Evolutionary conservation across 2,888 invertebrate genomes (phyloP).

Genomic region (Oxytorus armatus): DNA sequence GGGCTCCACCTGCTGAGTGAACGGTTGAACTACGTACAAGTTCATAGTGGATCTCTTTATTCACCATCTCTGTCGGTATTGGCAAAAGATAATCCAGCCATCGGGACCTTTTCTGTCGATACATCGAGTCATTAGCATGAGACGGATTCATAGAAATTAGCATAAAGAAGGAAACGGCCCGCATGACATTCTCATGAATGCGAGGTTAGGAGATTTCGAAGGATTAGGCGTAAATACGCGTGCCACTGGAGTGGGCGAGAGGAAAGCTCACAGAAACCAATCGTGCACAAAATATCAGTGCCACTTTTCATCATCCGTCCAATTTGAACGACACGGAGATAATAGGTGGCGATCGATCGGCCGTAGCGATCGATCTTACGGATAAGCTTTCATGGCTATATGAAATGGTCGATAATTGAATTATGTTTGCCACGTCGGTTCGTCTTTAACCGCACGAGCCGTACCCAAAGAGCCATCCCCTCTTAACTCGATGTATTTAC

Average conservation of each 20-base stretch:
- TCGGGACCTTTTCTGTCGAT: not conserved
- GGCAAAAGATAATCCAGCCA: slow-evolving; percentile 53
- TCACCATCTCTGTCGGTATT: slow-evolving; percentile 40
- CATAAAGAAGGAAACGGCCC: not conserved
- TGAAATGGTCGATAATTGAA: not conserved
- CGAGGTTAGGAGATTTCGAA: not conserved
- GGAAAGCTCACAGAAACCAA: no score
- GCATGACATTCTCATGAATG: not conserved
- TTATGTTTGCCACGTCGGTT: slow-evolving; percentile 35
- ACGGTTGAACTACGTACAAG: slow-evolving; percentile 12
- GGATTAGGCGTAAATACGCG: not conserved
- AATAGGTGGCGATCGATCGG: not conserved
- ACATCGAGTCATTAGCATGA: not conserved
- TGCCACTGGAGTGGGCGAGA: no score
- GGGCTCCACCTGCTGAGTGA: slow-evolving; percentile 28
- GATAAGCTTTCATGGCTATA: not conserved
- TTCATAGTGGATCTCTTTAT: slow-evolving; percentile 44
- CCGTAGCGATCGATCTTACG: not conserved
- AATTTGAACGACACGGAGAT: not conserved
- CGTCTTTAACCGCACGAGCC: slow-evolving; percentile 31
- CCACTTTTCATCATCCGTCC: not conserved
- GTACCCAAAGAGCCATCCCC: no score
- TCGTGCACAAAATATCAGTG: not conserved
- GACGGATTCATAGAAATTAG: not conserved
- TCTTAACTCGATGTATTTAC: no score